Evolutionary conservation across 2,888 invertebrate genomes (phyloP).

Genomic region (Drosophila nr. medialis): DNA sequence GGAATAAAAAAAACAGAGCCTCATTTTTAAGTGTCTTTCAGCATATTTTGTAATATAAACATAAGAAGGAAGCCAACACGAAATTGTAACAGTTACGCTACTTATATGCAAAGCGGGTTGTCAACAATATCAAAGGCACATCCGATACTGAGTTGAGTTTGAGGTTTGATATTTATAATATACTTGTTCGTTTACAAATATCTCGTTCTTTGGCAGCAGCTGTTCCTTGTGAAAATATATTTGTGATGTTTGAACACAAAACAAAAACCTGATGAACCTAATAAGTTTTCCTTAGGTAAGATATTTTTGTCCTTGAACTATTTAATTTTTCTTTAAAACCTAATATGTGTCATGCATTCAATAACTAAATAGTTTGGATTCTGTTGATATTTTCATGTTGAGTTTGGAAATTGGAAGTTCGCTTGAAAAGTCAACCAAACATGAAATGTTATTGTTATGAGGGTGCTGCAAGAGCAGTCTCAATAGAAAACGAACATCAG

Average conservation of each 20-base stretch:
- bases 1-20: slow-evolving; percentile 18
- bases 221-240: not conserved
- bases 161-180: not conserved
- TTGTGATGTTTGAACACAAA: not conserved
- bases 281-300: not conserved
- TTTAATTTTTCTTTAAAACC: not conserved
- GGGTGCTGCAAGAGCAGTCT: not conserved
- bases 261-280: too few species aligned
- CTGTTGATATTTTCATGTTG: not conserved
- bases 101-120: slow-evolving; percentile 8
- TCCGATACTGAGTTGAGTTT: not conserved
- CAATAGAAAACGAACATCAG: not conserved
- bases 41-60: slow-evolving; percentile 31
- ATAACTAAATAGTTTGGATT: not conserved
- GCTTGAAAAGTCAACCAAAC: not conserved
- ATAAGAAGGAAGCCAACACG: not conserved
- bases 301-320: not conserved
- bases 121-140: not conserved
- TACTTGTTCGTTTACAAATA: not conserved
- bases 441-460: not conserved
- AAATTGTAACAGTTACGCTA: not conserved
- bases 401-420: not conserved
- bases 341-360: too few species aligned
- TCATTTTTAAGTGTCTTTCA: slow-evolving; percentile 62
- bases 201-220: not conserved